These are phyloP conservation scores for Hecatera dysodea DNA, from an alignment of 2,888 invertebrate genomes.

Conservation along the genomic window DNA sequence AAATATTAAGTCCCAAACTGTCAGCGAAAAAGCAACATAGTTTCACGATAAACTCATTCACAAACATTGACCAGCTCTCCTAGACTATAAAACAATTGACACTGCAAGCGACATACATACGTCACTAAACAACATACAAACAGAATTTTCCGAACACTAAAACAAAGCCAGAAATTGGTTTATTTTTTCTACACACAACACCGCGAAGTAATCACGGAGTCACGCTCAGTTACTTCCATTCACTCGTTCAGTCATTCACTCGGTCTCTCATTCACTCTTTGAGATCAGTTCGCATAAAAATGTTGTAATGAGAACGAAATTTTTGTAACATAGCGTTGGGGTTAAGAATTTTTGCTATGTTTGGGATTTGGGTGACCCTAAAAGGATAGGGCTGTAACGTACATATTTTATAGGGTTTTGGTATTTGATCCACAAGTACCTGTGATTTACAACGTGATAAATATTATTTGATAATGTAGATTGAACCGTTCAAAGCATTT, in stretches of 20 bases:
- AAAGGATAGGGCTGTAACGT: slow-evolving; percentile 38
- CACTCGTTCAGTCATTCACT: slow-evolving; percentile 59
- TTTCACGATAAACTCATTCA: slow-evolving; percentile 3
- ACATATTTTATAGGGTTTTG: slow-evolving; percentile 38
- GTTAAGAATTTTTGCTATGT: slow-evolving; percentile 55
- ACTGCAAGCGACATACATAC: slow-evolving; percentile 46
- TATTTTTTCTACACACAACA: slow-evolving; percentile 58
- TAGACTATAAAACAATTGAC: slow-evolving; percentile 48
- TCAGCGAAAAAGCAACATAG: slow-evolving; percentile 7
- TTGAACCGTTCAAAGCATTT: no score
- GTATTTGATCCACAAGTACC: slow-evolving; percentile 35
- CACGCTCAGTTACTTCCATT: slow-evolving; percentile 63
- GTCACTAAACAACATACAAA: slow-evolving; percentile 42
- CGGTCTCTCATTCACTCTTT: slow-evolving; percentile 56
- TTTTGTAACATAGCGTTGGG: slow-evolving; percentile 40
- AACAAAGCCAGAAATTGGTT: slow-evolving; percentile 46
- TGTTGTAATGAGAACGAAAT: slow-evolving; percentile 59
- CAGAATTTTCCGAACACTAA: slow-evolving; percentile 38
- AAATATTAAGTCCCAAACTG: not conserved
- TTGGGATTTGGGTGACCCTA: slow-evolving; percentile 52
- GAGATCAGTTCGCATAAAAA: slow-evolving; percentile 56
- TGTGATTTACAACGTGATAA: slow-evolving; percentile 32
- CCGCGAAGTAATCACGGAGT: slow-evolving; percentile 56
- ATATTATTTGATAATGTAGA: not conserved
- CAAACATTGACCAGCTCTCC: slow-evolving; percentile 9